Evolutionary conservation across 1,140 invertebrate genomes (phyloP).

Genomic region (Penaeus chinensis): DNA sequence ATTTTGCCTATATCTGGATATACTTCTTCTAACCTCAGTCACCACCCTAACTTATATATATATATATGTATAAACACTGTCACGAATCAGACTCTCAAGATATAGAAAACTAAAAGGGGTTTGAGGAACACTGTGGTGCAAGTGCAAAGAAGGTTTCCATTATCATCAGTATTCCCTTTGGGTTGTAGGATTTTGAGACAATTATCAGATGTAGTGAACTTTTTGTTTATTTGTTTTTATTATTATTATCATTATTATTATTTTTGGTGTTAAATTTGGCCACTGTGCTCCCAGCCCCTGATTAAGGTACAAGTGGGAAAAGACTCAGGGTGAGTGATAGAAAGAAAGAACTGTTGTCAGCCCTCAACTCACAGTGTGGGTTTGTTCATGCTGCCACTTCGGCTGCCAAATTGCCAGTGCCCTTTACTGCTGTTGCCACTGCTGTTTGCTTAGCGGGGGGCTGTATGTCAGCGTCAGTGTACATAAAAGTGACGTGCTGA

Average conservation of each 20-base stretch:
- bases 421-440: conserved; percentile 40
- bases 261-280: conserved; percentile 18
- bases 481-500: conserved; percentile 30
- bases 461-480: conserved; percentile 16
- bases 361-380: conserved; percentile 8
- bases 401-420: conserved; percentile 35
- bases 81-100: neutral
- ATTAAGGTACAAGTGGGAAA: conserved; percentile 32
- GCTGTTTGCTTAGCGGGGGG: conserved; percentile 33
- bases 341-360: conserved; percentile 33
- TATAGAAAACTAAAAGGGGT: no score
- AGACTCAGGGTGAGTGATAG: conserved; percentile 43
- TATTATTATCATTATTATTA: conserved; percentile 1
- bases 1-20: conserved; percentile 65
- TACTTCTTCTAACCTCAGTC: conserved; percentile 50
- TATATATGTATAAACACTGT: conserved; percentile 24
- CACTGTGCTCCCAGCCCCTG: conserved; percentile 15
- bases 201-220: no score
- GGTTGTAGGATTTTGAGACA: no score
- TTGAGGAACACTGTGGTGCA: no score
- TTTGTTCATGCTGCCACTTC: conserved; percentile 21
- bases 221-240: no score
- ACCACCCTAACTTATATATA: conserved; percentile 21
- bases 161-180: no score
- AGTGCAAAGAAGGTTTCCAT: no score